phyloP scores from a whole-genome alignment of 2,113 vertebrate genomes.

The Archocentrus centrarchus region DNA sequence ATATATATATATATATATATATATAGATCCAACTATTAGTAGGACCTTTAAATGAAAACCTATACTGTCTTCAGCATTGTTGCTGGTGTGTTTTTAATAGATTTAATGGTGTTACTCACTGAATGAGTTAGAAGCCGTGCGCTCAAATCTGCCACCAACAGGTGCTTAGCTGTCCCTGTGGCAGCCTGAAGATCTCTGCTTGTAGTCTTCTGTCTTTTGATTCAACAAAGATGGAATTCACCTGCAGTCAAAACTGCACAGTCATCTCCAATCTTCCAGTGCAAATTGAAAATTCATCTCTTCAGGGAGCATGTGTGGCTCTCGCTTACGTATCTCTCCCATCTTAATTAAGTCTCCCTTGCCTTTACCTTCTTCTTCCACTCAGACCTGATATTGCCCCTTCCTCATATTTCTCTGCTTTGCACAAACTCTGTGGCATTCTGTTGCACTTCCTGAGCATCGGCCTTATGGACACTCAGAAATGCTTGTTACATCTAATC shows the following conservation, averaged over 20 bases:
- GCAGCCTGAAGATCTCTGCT: slow-evolving; percentile 24
- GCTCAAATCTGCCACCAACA: neutral
- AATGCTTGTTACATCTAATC: neutral
- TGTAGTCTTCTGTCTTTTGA: neutral
- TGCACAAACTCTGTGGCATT: slow-evolving; percentile 6
- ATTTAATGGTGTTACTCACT: neutral
- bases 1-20: neutral
- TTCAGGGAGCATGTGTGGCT: neutral
- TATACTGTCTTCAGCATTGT: neutral
- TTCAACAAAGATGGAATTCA: slow-evolving; percentile 6
- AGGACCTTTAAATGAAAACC: neutral
- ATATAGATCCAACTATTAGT: neutral
- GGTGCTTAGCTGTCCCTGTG: neutral
- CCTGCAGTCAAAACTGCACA: slow-evolving; percentile 23
- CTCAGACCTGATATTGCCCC: slow-evolving; percentile 15
- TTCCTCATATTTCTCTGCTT: neutral
- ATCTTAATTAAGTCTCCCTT: slow-evolving; percentile 54
- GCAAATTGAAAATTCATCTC: slow-evolving; percentile 50
- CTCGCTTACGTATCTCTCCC: slow-evolving; percentile 27
- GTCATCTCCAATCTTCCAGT: slow-evolving; percentile 15
- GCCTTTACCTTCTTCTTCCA: slow-evolving; percentile 10
- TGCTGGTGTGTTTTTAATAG: neutral
- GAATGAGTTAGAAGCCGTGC: neutral
- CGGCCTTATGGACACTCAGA: neutral
- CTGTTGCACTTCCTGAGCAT: neutral